Base-by-base conservation (phyloP, 2,888 invertebrate species). In the Microctonus hyperodae region DNA sequence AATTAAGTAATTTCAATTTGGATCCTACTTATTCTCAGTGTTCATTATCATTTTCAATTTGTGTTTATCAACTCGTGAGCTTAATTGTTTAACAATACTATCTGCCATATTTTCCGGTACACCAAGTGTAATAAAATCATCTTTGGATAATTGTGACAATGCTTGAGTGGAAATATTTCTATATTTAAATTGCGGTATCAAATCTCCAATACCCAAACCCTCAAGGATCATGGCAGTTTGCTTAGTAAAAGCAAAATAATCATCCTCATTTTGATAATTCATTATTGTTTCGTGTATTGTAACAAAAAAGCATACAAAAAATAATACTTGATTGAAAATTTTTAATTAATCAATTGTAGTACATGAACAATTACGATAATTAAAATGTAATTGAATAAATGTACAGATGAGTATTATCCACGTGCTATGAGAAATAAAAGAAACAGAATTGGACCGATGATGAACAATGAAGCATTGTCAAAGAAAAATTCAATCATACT, bases 51-150 rank as follows among this genome's bases (percentile, higher is more conserved):
- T 9, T 10, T 53, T 37, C 28, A 10, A 6, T 37, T 50, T n/a
- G 1, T 56, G n/a, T 31, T 67, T 70, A 57, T 40, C 25, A 1
- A 66, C 55, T 11, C 64, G 62, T 0, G 69, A 59, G 9, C 61
- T 53, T 28, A 74, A 53, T 48, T 73, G 65, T 23, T 63, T 65
- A 23, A 57, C 20, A 62, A 74, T 72, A 35, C 61, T 58, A 9
- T 67, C 60, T 0, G 72, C 74, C 1, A 69, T 67, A 5, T 65
- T 53, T 9, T 69, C 69, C 16, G 65, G 57, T 6, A 72, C 73
- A 75, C 79, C 79, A 44, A 79, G 73, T 50, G 65, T 61, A 2
- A 75, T 60, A 28, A 79, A 67, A 69, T 79, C 79, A 4, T 77
- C 56, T 35, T 70, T 68, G 10, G 65, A 71, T 37, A 79, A 74